Percentiles rank a stretch among this genome's conserved stretches.
phyloP scores from a whole-genome alignment of 2,888 invertebrate genomes.

The Mycogona germanica region DNA sequence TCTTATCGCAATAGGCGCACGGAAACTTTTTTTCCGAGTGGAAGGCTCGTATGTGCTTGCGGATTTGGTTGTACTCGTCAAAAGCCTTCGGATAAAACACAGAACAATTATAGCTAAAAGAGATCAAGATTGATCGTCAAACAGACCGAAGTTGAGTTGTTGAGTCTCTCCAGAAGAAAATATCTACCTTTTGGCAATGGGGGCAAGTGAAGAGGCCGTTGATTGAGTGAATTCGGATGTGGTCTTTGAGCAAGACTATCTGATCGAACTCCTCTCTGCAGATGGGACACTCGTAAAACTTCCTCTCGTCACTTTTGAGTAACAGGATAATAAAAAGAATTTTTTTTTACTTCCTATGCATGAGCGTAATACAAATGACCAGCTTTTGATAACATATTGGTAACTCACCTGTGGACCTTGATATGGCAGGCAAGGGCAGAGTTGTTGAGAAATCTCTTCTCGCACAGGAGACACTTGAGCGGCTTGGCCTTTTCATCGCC shows the following conservation, averaged over 20 bases:
- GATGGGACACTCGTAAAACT: constrained; percentile 57
- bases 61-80: constrained; percentile 51
- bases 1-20: constrained; percentile 54
- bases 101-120: not conserved
- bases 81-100: constrained; percentile 40
- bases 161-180: not conserved
- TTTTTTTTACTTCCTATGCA: constrained; percentile 6
- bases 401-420: constrained; percentile 50
- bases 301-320: constrained; percentile 41
- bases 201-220: constrained; percentile 56
- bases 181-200: constrained; percentile 46
- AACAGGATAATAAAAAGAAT: no score
- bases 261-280: constrained; percentile 55
- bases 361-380: not conserved
- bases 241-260: constrained; percentile 49
- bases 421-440: constrained; percentile 57
- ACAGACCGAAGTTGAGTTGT: constrained; percentile 1
- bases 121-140: not conserved
- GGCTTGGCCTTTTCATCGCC: constrained; percentile 55
- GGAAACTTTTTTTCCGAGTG: constrained; percentile 54
- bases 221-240: constrained; percentile 49
- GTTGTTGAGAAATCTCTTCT: constrained; percentile 54
- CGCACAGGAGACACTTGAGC: constrained; percentile 50
- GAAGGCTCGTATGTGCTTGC: constrained; percentile 60
- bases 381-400: not conserved